A percentile compares a stretch with the other conserved stretches of the same genome.
Conservation (phyloP, 2,113 vertebrate genomes). For the Seriola quinqueradiata region DNA sequence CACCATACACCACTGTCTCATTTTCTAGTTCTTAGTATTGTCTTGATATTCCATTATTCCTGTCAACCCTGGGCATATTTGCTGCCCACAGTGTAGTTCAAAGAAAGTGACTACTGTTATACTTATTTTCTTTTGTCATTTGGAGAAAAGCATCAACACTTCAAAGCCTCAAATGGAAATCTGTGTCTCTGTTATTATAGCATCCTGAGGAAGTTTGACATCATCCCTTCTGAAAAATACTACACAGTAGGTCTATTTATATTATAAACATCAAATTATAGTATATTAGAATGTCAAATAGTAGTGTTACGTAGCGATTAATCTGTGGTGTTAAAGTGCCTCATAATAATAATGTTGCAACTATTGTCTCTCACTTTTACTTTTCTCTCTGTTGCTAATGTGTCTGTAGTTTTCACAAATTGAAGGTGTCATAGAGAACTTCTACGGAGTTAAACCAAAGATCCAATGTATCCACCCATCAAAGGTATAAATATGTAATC, state of each 20-base stretch:
- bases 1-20: neutral
- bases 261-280: neutral
- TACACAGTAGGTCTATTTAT: slow-evolving; percentile 66
- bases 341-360: slow-evolving; percentile 1
- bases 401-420: slow-evolving; percentile 71
- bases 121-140: slow-evolving; percentile 14
- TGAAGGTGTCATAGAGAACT: slow-evolving; percentile 69
- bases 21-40: neutral
- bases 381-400: slow-evolving; percentile 2
- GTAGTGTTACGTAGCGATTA: neutral
- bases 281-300: neutral
- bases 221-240: slow-evolving; percentile 70
- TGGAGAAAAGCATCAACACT: neutral
- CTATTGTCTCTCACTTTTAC: neutral
- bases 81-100: neutral
- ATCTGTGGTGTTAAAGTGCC: neutral
- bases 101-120: neutral
- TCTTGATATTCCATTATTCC: neutral
- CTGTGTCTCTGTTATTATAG: slow-evolving; percentile 64
- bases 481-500: slow-evolving; percentile 52
- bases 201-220: slow-evolving; percentile 70
- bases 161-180: slow-evolving; percentile 7
- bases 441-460: slow-evolving; percentile 71
- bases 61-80: neutral
- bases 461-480: slow-evolving; percentile 72